These are phyloP conservation scores for Sebastolobus altivelis DNA, from an alignment of 2,797 vertebrate genomes.

Conservation along the genomic window DNA sequence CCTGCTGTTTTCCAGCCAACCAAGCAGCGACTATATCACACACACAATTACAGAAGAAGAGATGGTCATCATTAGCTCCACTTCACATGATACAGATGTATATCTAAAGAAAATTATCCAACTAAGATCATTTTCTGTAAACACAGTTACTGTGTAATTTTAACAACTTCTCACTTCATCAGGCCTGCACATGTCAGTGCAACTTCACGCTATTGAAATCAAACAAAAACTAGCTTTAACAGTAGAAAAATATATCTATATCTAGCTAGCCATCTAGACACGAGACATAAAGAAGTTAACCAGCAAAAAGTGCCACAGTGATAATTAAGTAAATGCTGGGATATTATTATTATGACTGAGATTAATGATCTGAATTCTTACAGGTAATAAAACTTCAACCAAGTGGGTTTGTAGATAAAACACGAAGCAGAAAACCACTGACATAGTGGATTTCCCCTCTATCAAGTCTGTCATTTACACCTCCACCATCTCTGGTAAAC, in stretches of 20 bases:
- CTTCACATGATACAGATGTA: slow-evolving; percentile 34
- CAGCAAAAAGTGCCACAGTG: background rate
- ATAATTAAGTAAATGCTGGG: background rate
- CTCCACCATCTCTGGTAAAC: slow-evolving; percentile 25
- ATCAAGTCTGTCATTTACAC: slow-evolving; percentile 49
- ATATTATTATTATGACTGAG: slow-evolving; percentile 2
- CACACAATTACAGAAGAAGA: slow-evolving; percentile 25
- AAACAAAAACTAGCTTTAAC: background rate
- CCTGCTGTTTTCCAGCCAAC: slow-evolving; percentile 26
- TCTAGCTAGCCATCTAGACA: background rate
- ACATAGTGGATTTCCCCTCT: slow-evolving; percentile 49
- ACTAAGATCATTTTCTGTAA: slow-evolving; percentile 14
- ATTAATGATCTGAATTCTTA: slow-evolving; percentile 13
- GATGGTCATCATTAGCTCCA: slow-evolving; percentile 28
- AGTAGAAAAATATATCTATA: background rate
- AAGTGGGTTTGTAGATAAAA: slow-evolving; percentile 24
- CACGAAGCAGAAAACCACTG: slow-evolving; percentile 35
- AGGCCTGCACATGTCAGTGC: background rate
- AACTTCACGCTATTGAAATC: background rate
- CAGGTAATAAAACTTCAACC: slow-evolving; percentile 31
- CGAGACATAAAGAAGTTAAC: background rate
- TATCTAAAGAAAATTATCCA: slow-evolving; percentile 2
- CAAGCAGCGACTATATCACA: slow-evolving; percentile 28
- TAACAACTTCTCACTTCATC: background rate
- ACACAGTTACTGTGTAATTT: background rate